These are phyloP conservation scores for Poecilia latipinna DNA, from an alignment of 2,113 vertebrate genomes.

Conservation along the genomic window DNA sequence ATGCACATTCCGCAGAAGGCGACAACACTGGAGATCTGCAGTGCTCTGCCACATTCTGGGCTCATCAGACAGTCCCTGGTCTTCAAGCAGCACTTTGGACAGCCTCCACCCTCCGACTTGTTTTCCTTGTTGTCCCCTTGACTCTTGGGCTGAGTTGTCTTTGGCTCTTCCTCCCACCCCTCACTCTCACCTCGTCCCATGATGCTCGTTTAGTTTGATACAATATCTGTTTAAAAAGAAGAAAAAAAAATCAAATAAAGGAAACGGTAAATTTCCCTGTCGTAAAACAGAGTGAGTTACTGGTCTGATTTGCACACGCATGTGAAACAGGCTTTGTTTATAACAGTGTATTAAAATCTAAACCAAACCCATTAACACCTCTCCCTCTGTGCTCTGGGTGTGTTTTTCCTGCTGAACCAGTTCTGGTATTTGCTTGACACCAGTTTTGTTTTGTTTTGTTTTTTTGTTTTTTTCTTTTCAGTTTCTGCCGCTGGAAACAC, in stretches of 20 bases:
- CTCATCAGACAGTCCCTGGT: constrained; percentile 79
- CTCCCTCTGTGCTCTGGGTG: neutral
- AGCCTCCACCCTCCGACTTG: constrained; percentile 34
- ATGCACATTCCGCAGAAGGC: constrained; percentile 77
- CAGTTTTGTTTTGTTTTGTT: neutral
- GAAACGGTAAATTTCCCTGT: neutral
- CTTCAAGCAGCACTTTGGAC: constrained; percentile 71
- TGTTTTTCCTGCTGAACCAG: neutral
- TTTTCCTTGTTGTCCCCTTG: neutral
- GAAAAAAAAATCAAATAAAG: neutral
- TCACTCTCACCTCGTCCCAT: constrained; percentile 54
- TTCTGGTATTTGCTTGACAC: neutral
- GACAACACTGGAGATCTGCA: constrained; percentile 74
- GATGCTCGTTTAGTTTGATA: neutral
- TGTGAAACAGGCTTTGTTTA: neutral
- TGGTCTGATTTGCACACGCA: neutral
- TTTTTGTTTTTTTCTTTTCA: too few species aligned
- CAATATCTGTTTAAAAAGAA: neutral
- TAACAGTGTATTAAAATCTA: neutral
- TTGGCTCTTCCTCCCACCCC: constrained; percentile 48
- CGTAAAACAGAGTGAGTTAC: neutral
- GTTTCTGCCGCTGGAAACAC: neutral
- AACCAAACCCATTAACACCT: neutral
- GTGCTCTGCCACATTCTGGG: constrained; percentile 70
- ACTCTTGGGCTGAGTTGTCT: constrained; percentile 45